These are phyloP conservation scores for Sula dactylatra DNA, from an alignment of 2,113 vertebrate genomes.

Conservation along the genomic window DNA sequence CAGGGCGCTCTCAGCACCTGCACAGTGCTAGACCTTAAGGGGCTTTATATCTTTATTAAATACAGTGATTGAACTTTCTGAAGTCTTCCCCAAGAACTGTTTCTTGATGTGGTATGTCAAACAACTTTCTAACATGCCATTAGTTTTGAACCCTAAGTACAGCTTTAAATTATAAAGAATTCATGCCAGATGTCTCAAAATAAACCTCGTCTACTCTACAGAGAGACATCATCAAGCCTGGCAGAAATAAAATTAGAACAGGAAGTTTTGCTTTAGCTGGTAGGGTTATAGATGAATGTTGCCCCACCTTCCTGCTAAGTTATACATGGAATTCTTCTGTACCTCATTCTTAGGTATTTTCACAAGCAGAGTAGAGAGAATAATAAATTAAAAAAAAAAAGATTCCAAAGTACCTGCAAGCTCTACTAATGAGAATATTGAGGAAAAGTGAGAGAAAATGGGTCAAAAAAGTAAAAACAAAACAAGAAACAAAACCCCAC, in stretches of 20 bases:
- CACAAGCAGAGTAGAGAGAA: not conserved
- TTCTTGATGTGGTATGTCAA: not conserved
- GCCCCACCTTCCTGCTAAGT: not conserved
- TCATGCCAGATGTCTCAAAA: not conserved
- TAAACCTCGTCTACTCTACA: not conserved
- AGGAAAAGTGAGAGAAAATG: not conserved
- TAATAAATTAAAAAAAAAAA: not conserved
- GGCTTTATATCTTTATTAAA: not conserved
- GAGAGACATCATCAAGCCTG: not conserved
- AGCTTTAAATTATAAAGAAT: slow-evolving; percentile 44
- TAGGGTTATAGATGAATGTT: not conserved
- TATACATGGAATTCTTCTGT: not conserved
- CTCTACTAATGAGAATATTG: not conserved
- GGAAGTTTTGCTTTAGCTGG: not conserved
- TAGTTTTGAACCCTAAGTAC: not conserved
- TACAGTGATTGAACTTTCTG: not conserved
- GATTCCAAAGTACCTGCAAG: not conserved
- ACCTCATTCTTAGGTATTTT: not conserved
- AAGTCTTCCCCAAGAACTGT: slow-evolving; percentile 2
- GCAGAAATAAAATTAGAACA: not conserved
- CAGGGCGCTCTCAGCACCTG: not conserved
- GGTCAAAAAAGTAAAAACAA: not conserved
- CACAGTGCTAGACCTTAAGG: not conserved
- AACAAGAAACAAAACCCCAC: not conserved
- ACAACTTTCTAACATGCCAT: not conserved